Base-by-base conservation (phyloP, 2,113 vertebrate species). In the Montifringilla adamsi region DNA sequence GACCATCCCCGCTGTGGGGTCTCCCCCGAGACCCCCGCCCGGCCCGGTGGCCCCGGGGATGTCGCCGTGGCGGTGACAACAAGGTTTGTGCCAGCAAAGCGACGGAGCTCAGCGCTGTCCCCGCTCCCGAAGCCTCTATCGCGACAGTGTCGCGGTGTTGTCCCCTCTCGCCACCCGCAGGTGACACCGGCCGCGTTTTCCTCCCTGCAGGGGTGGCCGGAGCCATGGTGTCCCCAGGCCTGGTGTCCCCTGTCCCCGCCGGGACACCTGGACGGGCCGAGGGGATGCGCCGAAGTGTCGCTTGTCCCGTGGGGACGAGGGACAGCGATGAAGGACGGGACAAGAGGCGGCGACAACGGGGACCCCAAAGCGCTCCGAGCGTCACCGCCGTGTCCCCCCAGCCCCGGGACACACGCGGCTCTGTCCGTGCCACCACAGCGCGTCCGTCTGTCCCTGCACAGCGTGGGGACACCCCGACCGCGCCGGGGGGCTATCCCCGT, bases 331-430 rank as follows among this genome's bases (percentile, higher is more conserved):
- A 5, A 33, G 64, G 23, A 49, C 14, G 53, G 28, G 50, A 46
- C 14, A 16, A 39, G 81, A 35, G 47, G 33, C 2, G 30, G 62
- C 10, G 47, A 66, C 31, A 43, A 3, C 3, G 13, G 22, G 28
- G 74, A 68, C 60, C 80, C 69, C 78, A 11, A 1, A 27, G 33
- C n/a, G 30, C 35, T 2, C 16, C 46, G 20, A 55, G 58, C 11
- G 0, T 1, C 66, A 3, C 37, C 9, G 39, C n/a, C n/a, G 4
- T 0, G 15, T 3, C 64, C 19, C 33, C n/a, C 28, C 44, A 16
- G 13, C 10, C 89, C 39, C 56, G 0, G 33, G 33, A 15, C 56
- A 15, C 55, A 2, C 27, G 8, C 3, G 11, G 33, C 21, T 17
- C 43, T 3, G 77, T 10, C 52, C 21, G 77, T 8, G 43, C 50